Base-by-base conservation (phyloP, 2,797 vertebrate genomes). In the Hemitrygon akajei region DNA sequence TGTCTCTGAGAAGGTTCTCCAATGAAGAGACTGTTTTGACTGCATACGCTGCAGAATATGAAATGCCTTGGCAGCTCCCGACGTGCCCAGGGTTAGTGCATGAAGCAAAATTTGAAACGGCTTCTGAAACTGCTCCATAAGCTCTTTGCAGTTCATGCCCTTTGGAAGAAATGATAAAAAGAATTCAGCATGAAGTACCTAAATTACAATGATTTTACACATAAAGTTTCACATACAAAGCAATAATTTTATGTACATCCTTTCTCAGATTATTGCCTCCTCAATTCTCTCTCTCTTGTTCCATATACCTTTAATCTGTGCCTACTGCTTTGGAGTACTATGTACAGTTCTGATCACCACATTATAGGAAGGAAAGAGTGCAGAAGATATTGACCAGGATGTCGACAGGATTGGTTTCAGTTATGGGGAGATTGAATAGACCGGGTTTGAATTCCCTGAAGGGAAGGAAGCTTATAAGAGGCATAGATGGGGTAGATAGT, bases 11-110 rank as follows among this genome's bases (percentile, higher is more conserved):
- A 93, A 93, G 27, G 22, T 47, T 56, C 71, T 47, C 91, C 91
- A 93, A n/a, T 56, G 69, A 27, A 93, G 71, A 56, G 91, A 14
- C 71, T 93, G 71, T 40, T 92, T 56, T 56, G 91, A 27, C 66
- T 89, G 86, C 18, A 89, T 37, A 18, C 66, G 91, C 40, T 76
- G 91, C 27, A 93, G 40, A 18, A 76, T 0, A n/a, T 56, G 91
- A 56, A 56, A 93, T 16, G 91, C 91, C n/a, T 22, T n/a, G 5
- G 30, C 20, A 56, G 91, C 91, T 76, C 91, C 91, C 7, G 71
- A 47, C n/a, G 37, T 14, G 40, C 91, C 40, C 22, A 18, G 12
- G 40, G 71, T 58, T 37, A 93, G 40, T 9, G 71, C 12, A 11
- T 73, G 37, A 7, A 93, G 69, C 12, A 93, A 27, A 12, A 47